Evolutionary conservation across 2,797 vertebrate genomes (phyloP).

Genomic region (Cottoperca gobio): DNA sequence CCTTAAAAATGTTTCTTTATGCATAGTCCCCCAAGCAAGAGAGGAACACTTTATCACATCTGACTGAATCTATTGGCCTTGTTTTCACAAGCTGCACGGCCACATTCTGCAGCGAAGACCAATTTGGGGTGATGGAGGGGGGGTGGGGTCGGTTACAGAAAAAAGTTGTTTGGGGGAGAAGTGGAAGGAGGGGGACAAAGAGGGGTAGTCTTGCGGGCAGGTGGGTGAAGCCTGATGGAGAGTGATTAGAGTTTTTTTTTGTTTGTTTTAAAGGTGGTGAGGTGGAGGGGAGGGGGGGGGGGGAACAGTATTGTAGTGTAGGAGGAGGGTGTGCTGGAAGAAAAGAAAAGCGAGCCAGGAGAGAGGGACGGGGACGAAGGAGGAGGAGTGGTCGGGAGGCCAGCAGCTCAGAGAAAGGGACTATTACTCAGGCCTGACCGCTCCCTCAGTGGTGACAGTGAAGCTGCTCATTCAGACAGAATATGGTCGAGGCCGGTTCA

Average conservation of each 20-base stretch:
- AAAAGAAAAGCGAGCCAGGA: constrained; percentile 56
- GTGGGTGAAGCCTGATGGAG: constrained; percentile 65
- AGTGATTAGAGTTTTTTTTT: constrained; percentile 61
- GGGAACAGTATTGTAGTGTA: constrained; percentile 24
- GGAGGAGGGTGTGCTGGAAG: constrained; percentile 46
- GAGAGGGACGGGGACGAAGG: constrained; percentile 40
- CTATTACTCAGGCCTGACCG: constrained; percentile 83
- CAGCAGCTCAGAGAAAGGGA: constrained; percentile 78
- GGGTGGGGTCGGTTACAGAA: constrained; percentile 8
- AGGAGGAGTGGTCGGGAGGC: constrained; percentile 70
- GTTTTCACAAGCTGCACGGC: constrained; percentile 61
- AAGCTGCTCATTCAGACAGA: constrained; percentile 72
- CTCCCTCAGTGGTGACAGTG: constrained; percentile 76
- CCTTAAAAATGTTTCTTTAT: constrained; percentile 71
- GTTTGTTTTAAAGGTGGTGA: constrained; percentile 63
- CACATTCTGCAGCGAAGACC: constrained; percentile 63
- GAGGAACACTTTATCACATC: constrained; percentile 72
- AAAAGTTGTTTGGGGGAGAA: constrained; percentile 36
- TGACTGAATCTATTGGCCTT: constrained; percentile 72
- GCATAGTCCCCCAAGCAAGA: constrained; percentile 66
- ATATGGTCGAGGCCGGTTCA: constrained; percentile 64
- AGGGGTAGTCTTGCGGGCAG: constrained; percentile 50
- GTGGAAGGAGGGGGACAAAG: neutral
- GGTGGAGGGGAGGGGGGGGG: neutral
- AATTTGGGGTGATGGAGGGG: constrained; percentile 46